Evolutionary conservation across 2,113 vertebrate species (phyloP), one percentile per base, ranked within the genome.

Genomic region (Variabilichromis moorii): DNA sequence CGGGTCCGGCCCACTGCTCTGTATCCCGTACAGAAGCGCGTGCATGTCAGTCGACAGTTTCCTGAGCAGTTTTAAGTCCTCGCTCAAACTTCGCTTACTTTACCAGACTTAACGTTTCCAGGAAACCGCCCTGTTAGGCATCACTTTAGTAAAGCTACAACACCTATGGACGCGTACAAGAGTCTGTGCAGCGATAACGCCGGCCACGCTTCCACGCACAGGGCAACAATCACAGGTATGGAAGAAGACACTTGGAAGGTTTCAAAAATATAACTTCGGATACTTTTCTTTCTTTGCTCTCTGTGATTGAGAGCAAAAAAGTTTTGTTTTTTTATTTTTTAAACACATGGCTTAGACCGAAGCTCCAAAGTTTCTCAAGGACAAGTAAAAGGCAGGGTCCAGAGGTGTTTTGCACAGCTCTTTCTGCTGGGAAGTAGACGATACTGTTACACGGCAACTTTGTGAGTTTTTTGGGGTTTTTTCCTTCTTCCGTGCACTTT

Each of bases 1-100:
- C 89, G 97, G 97, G 97, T 95, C 97, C 97, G 93, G 96, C 96
- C 97, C 96, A 94, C 83, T 66, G 85, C 90, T 95, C 96, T 97
- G 95, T 93, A 96, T 94, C 95, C 96, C 78, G 95, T 95, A 96
- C 95, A 97, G 96, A 96, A 93, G 95, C 90, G 94, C 87, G 88
- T 92, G 90, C 88, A 88, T 86, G 42, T 86, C 51, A 84, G 90
- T 6, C 91, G 94, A 88, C 85, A 73, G 91, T 86, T 93, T 88
- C 95, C 95, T 90, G 94, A 68, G 51, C 51, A 40, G 57, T 47
- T 88, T 59, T 9, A 81, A 86, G 54, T 87, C 86, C 51, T 33
- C 2, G n/a, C 50, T 42, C 61, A 83, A 83, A 80, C 5, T 76
- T 76, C 28, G 21, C 26, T 59, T 82, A 37, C 33, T 57, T 45